phyloP scores from a whole-genome alignment of 2,797 vertebrate genomes.

The Hemitrygon akajei region DNA sequence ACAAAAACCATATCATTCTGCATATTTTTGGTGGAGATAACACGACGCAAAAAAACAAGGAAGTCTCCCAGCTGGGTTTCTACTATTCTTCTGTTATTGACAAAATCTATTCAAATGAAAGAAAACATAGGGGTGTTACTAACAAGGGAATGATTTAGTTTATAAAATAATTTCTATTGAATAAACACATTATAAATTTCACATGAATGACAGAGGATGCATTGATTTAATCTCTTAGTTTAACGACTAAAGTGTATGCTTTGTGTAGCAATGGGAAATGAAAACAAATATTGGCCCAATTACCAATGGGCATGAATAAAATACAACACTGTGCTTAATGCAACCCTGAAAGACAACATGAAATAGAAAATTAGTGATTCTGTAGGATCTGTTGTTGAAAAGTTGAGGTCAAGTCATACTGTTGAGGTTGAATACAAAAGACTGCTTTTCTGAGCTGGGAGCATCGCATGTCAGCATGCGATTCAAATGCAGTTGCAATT shows the following conservation, averaged over 20 bases:
- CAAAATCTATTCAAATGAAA: conserved; percentile 43
- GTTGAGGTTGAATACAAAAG: not conserved
- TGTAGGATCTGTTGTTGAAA: not conserved
- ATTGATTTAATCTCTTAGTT: not conserved
- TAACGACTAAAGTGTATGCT: not conserved
- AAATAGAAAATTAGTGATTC: not conserved
- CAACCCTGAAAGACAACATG: not conserved
- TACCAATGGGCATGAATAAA: not conserved
- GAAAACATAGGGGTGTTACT: not conserved
- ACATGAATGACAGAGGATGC: not conserved
- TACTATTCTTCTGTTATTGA: conserved; percentile 55
- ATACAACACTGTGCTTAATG: not conserved
- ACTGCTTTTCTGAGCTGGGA: not conserved
- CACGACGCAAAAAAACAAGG: conserved; percentile 65
- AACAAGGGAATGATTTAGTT: not conserved
- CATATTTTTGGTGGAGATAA: conserved; percentile 61
- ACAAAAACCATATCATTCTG: conserved; percentile 59
- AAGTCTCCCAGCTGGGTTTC: conserved; percentile 70
- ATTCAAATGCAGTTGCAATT: not conserved
- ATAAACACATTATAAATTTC: not conserved
- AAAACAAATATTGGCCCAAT: not conserved
- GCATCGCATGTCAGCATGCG: not conserved
- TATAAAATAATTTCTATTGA: not conserved
- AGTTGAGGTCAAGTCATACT: not conserved
- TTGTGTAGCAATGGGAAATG: not conserved